Evolutionary conservation across 1,140 invertebrate species (phyloP).

Genomic region (Lasioglossum albipes): DNA sequence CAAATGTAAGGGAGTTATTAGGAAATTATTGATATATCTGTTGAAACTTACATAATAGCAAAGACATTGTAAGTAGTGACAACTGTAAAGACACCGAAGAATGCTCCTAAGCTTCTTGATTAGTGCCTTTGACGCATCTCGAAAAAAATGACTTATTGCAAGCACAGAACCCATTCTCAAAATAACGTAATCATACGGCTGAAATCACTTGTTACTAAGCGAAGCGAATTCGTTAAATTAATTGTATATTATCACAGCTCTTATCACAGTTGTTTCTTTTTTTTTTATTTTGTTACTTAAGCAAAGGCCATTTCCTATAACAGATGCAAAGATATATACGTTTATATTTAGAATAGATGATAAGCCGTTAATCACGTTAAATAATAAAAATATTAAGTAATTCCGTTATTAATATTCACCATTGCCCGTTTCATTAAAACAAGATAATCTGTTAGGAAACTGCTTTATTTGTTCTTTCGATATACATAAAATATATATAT

Average conservation of each 20-base stretch:
- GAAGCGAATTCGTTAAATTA: constrained; percentile 32
- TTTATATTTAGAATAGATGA: constrained; percentile 3
- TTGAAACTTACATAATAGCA: constrained; percentile 71
- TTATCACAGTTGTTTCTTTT: constrained; percentile 29
- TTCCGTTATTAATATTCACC: background rate
- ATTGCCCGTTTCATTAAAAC: constrained; percentile 11
- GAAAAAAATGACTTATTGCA: constrained; percentile 53
- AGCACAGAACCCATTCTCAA: constrained; percentile 57
- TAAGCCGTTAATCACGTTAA: background rate
- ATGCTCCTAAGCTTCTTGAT: constrained; percentile 64
- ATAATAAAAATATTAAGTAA: background rate
- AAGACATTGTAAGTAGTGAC: constrained; percentile 55
- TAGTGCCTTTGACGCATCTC: constrained; percentile 50
- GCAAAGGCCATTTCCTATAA: constrained; percentile 58
- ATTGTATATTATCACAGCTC: constrained; percentile 27
- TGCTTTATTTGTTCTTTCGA: constrained; percentile 43
- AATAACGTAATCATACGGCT: constrained; percentile 22
- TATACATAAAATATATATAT: constrained; percentile 3
- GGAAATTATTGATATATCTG: constrained; percentile 17
- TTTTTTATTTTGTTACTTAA: constrained; percentile 29
- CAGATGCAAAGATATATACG: constrained; percentile 42
- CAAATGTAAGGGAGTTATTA: constrained; percentile 18
- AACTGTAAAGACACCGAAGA: constrained; percentile 60
- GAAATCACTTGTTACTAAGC: constrained; percentile 26
- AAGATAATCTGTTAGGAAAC: constrained; percentile 19